phyloP scores from a whole-genome alignment of 2,888 invertebrate species.

The Chalcis sispes region DNA sequence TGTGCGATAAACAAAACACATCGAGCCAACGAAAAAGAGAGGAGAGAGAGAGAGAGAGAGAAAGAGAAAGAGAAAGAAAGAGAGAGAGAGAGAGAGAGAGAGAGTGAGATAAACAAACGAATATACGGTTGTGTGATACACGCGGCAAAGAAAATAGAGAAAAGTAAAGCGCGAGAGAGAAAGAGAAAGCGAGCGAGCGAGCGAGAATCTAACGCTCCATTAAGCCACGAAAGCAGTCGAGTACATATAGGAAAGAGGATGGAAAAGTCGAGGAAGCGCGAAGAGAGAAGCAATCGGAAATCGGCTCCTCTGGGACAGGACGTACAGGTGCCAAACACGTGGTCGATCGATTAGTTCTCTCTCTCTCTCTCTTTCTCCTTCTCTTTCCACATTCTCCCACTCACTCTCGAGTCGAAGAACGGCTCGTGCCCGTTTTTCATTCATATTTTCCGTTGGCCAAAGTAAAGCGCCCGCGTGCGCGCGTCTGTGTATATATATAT shows the following conservation, averaged over 20 bases:
- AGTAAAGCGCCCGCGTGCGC: conserved; percentile 63
- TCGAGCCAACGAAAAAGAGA: neutral
- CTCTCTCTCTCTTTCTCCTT: conserved; percentile 34
- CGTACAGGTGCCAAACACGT: conserved; percentile 74
- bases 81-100: conserved; percentile 18
- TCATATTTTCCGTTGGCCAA: conserved; percentile 71
- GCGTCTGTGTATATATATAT: no score
- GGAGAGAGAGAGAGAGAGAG: neutral
- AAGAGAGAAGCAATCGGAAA: conserved; percentile 48
- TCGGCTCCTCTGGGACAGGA: conserved; percentile 56
- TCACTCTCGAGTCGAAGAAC: conserved; percentile 49
- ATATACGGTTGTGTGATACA: no score
- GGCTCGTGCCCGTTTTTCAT: conserved; percentile 72
- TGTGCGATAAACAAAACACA: no score
- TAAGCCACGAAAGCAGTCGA: conserved; percentile 8
- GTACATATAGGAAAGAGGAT: neutral
- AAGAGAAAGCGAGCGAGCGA: conserved; percentile 11
- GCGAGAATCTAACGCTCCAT: conserved; percentile 34
- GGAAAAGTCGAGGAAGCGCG: neutral
- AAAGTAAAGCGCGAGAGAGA: conserved; percentile 14
- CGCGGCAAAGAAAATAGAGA: neutral
- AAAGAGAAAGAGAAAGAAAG: neutral
- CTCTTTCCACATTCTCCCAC: conserved; percentile 47
- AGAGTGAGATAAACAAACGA: conserved; percentile 21
- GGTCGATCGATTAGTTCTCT: conserved; percentile 72